Conservation (phyloP, 2,113 vertebrate species). For the Lamprotornis superbus region DNA sequence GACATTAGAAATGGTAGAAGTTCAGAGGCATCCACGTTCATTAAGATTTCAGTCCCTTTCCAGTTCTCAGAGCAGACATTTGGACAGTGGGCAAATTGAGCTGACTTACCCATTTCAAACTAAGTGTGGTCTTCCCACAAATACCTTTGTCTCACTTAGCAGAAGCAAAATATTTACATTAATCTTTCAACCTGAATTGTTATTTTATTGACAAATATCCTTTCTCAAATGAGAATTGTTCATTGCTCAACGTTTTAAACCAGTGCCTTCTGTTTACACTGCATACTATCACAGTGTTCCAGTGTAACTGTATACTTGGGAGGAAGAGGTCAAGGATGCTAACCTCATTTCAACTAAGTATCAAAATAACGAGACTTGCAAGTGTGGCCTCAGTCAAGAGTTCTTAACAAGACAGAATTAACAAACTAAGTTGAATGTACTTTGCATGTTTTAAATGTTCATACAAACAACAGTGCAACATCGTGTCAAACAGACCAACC, state of each 20-base stretch:
- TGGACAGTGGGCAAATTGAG: neutral
- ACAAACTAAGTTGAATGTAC: neutral
- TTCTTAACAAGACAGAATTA: neutral
- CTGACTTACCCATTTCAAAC: neutral
- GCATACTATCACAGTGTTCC: neutral
- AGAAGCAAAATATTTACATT: neutral
- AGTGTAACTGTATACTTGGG: neutral
- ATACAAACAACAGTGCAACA: neutral
- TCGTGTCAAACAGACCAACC: neutral
- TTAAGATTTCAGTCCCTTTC: neutral
- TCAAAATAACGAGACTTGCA: neutral
- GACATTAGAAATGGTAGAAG: neutral
- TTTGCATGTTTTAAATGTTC: neutral
- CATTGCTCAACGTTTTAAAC: neutral
- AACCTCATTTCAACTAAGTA: neutral
- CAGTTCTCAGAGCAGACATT: neutral
- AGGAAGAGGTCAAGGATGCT: neutral
- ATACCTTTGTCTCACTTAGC: neutral
- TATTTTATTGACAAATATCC: neutral
- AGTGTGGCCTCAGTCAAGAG: neutral
- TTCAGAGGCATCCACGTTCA: neutral
- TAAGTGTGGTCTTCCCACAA: neutral
- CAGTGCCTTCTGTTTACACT: neutral
- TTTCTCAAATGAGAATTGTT: neutral
- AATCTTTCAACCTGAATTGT: neutral